phyloP scores from a whole-genome alignment of 2,113 vertebrate genomes.

The Siniperca chuatsi region DNA sequence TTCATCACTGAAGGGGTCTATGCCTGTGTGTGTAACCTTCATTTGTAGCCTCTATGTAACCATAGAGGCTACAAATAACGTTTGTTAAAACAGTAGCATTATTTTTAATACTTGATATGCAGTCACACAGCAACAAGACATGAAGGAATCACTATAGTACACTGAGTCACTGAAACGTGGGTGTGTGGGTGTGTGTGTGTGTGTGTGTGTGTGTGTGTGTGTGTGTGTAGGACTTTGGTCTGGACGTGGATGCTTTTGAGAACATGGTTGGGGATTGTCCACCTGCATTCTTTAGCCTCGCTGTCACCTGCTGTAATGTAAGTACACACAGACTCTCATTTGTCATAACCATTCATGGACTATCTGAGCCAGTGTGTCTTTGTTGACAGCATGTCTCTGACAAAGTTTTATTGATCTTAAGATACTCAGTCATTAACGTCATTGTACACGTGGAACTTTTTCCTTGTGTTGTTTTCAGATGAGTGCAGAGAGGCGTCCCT shows the following conservation, averaged over 20 bases:
- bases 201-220: constrained; percentile 8
- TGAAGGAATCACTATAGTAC: background rate
- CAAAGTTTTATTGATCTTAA: background rate
- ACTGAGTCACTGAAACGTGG: background rate
- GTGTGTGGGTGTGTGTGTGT: too few species aligned
- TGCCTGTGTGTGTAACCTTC: background rate
- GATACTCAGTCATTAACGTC: background rate
- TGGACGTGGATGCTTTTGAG: constrained; percentile 90
- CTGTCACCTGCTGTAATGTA: constrained; percentile 94
- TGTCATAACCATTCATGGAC: background rate
- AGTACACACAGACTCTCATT: constrained; percentile 54
- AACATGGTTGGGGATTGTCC: constrained; percentile 92
- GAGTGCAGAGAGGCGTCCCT: constrained; percentile 87
- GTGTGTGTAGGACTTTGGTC: constrained; percentile 90
- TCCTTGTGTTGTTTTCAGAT: constrained; percentile 80
- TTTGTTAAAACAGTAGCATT: too few species aligned
- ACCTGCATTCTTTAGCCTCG: constrained; percentile 87
- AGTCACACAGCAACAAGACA: background rate
- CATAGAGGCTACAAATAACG: too few species aligned
- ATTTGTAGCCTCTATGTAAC: too few species aligned
- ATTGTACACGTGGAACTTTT: background rate
- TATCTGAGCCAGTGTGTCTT: background rate
- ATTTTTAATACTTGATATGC: background rate
- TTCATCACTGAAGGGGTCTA: background rate
- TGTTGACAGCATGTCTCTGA: background rate